A percentile compares a stretch with the other conserved stretches of the same genome.
These are phyloP conservation scores for Incurvaria masculella DNA, from an alignment of 2,888 invertebrate genomes.

Conservation along the genomic window DNA sequence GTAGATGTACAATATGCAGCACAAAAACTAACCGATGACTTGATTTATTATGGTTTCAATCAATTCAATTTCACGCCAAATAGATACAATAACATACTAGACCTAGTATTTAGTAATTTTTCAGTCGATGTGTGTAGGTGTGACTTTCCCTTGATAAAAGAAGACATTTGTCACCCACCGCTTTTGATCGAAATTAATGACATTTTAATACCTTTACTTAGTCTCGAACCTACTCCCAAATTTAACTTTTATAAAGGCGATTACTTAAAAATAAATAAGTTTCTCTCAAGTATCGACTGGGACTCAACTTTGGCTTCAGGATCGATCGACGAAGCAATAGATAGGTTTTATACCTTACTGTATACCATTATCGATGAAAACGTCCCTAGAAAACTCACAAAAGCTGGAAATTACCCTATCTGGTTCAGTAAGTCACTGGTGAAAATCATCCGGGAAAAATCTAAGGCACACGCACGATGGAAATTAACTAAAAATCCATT, in stretches of 20 bases:
- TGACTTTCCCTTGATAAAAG: not conserved
- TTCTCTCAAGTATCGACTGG: no score
- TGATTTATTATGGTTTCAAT: not conserved
- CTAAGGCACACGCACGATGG: slow-evolving; percentile 1
- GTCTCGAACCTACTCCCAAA: not conserved
- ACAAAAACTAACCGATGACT: not conserved
- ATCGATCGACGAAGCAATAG: not conserved
- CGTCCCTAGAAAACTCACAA: not conserved
- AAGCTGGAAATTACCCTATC: not conserved
- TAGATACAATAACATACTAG: not conserved
- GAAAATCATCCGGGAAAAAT: not conserved
- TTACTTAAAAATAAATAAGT: no score
- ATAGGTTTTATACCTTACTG: not conserved
- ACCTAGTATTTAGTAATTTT: not conserved
- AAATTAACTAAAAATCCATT: slow-evolving; percentile 1
- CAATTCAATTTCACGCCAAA: not conserved
- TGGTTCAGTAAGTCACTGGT: not conserved
- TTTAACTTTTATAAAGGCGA: not conserved
- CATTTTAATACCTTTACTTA: not conserved
- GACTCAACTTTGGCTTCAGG: no score
- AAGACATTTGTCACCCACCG: not conserved
- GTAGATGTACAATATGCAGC: slow-evolving; percentile 1
- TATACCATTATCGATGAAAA: not conserved
- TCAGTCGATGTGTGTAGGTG: not conserved
- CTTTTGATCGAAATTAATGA: not conserved